phyloP scores from a whole-genome alignment of 2,797 vertebrate species.

The Otolemur crassicaudatus region DNA sequence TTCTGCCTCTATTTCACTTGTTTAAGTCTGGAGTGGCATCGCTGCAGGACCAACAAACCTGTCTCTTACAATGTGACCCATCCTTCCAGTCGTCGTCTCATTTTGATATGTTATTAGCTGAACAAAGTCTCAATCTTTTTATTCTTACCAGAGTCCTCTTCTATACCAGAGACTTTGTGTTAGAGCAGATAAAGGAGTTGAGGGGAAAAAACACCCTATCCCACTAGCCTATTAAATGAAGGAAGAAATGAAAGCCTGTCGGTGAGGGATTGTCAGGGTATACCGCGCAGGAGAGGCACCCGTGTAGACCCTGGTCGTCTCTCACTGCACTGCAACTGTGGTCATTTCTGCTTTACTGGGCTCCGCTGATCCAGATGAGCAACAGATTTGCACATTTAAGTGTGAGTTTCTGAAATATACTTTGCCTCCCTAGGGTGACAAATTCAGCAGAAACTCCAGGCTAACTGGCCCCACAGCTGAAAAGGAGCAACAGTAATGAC shows the following conservation, averaged over 20 bases:
- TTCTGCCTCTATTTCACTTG: neutral
- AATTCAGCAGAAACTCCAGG: neutral
- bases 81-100: neutral
- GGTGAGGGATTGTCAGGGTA: neutral
- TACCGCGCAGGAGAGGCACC: neutral
- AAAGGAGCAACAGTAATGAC: neutral
- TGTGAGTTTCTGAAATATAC: neutral
- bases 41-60: neutral
- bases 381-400: neutral
- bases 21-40: neutral
- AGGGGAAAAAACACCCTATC: neutral
- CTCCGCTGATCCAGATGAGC: neutral
- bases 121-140: neutral
- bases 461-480: neutral
- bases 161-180: neutral
- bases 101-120: neutral
- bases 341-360: neutral
- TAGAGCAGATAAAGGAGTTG: conserved; percentile 22
- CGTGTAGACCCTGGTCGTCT: rapidly evolving
- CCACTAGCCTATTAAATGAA: neutral
- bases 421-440: neutral
- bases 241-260: neutral
- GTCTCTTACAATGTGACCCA: neutral
- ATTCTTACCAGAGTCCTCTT: conserved; percentile 39
- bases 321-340: rapidly evolving